Percentiles rank a stretch among this genome's conserved stretches.
phyloP scores from a whole-genome alignment of 2,888 invertebrate genomes.

The Lepidocyrtoides sp. region DNA sequence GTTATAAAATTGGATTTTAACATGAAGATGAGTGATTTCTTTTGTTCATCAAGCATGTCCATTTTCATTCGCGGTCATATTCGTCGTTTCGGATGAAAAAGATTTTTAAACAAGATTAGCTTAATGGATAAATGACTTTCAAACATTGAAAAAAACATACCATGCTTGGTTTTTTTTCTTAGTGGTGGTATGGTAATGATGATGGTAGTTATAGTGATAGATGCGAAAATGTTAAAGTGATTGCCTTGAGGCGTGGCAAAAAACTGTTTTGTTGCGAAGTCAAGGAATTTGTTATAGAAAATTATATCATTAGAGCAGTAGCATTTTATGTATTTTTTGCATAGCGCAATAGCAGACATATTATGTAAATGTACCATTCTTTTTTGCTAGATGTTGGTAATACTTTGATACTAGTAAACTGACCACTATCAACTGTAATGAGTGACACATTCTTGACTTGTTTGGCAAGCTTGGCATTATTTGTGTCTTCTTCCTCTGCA shows the following conservation, averaged over 20 bases:
- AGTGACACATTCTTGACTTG: slow-evolving; percentile 54
- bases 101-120: slow-evolving; percentile 73
- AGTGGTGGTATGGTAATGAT: not conserved
- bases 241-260: slow-evolving; percentile 67
- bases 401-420: not conserved
- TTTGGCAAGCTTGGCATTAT: no score
- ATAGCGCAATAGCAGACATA: not conserved
- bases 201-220: not conserved
- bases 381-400: not conserved
- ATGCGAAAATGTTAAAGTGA: slow-evolving; percentile 17
- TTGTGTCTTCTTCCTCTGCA: slow-evolving; percentile 38
- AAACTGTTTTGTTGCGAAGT: slow-evolving; percentile 25
- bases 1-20: not conserved
- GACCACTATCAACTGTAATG: slow-evolving; percentile 38
- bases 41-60: slow-evolving; percentile 38
- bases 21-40: slow-evolving; percentile 11
- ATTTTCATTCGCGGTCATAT: slow-evolving; percentile 14
- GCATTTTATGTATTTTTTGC: not conserved
- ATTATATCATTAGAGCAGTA: slow-evolving; percentile 42
- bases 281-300: slow-evolving; percentile 43
- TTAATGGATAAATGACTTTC: slow-evolving; percentile 80
- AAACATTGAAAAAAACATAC: slow-evolving; percentile 14
- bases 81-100: slow-evolving; percentile 43
- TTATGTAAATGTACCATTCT: no score
- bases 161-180: not conserved